Conservation (phyloP, 2,888 invertebrate genomes). For the Campopleginae sp. region DNA sequence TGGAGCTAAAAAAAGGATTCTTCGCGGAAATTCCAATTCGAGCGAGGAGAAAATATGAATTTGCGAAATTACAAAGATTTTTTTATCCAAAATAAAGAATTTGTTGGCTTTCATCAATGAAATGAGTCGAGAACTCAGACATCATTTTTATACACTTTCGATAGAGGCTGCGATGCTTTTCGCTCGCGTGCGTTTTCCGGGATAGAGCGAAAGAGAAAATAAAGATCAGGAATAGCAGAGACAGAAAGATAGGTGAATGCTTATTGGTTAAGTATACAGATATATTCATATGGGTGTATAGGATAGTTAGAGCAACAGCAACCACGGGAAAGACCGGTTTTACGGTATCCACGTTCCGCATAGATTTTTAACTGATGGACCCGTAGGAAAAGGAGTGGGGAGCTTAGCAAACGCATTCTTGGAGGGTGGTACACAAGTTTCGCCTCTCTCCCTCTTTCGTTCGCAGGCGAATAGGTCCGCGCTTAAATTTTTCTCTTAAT, state of each 20-base stretch:
- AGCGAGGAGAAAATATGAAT: not conserved
- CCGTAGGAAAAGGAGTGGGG: slow-evolving; percentile 22
- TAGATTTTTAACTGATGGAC: slow-evolving; percentile 63
- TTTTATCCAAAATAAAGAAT: not conserved
- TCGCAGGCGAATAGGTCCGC: not conserved
- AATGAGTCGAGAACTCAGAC: not conserved
- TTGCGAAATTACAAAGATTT: not conserved
- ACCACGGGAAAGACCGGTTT: slow-evolving; percentile 67
- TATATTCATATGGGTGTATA: not conserved
- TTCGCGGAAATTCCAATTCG: not conserved
- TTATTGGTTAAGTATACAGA: slow-evolving; percentile 8
- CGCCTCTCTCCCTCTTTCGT: not conserved
- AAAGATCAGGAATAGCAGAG: slow-evolving; percentile 47
- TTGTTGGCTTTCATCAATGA: not conserved
- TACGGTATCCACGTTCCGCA: slow-evolving; percentile 69
- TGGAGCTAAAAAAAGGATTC: not conserved
- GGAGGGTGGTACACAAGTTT: slow-evolving; percentile 59
- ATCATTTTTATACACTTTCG: not conserved
- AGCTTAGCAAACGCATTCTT: slow-evolving; percentile 62
- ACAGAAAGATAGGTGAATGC: slow-evolving; percentile 41
- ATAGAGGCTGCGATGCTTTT: not conserved
- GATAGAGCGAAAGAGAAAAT: slow-evolving; percentile 27
- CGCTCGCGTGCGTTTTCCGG: slow-evolving; percentile 9
- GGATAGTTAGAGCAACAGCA: slow-evolving; percentile 28
- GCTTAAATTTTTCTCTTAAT: not conserved